Conservation (phyloP, 2,113 vertebrate species). For the Dasyprocta punctata region DNA sequence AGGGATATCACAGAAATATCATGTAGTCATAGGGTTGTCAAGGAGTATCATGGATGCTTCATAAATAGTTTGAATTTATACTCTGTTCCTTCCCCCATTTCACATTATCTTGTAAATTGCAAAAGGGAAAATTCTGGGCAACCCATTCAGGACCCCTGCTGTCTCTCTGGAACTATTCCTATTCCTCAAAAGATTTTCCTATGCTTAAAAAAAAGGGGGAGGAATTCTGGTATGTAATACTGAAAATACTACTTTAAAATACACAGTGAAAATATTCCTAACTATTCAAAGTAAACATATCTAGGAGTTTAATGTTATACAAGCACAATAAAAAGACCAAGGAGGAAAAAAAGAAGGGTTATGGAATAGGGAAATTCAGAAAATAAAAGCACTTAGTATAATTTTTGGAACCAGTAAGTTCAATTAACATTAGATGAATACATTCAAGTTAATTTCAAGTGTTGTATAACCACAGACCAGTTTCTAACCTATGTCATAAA, state of each 20-base stretch:
- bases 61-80: neutral
- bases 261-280: neutral
- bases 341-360: neutral
- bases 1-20: neutral
- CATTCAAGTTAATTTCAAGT: neutral
- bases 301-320: neutral
- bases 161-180: too few species aligned
- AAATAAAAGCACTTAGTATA: neutral
- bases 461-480: neutral
- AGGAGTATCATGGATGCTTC: neutral
- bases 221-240: neutral
- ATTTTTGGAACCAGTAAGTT: neutral
- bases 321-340: neutral
- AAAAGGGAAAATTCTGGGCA: neutral
- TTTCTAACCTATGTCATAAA: slow-evolving; percentile 63
- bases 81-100: neutral
- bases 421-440: neutral
- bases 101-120: neutral
- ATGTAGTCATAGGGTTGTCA: neutral
- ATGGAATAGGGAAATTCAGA: neutral
- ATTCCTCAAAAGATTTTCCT: too few species aligned
- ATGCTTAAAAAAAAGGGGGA: too few species aligned
- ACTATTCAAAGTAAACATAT: neutral
- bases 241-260: neutral
- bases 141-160: too few species aligned